Base-by-base conservation (phyloP, 2,888 invertebrate genomes). In the Acleris emargana region DNA sequence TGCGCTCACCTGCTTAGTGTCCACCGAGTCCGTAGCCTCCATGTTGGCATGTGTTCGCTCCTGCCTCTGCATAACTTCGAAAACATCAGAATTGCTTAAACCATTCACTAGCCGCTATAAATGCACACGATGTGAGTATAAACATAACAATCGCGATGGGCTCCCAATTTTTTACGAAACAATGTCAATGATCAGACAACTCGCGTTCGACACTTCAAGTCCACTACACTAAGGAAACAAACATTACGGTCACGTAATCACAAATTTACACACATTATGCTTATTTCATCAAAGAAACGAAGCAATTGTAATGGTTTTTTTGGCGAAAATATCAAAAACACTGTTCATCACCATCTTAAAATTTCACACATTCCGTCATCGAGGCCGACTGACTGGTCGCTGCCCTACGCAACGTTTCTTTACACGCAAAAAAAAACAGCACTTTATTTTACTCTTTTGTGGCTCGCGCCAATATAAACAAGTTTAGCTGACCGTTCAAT, bases 1-100 rank as follows among this genome's bases (percentile, higher is more conserved):
- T 73, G 76, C 76, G 74, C 91, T 93, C 93, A 94, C 95, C 94
- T 94, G 94, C 93, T 94, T 94, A 73, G 94, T 94, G 81, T 94
- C 94, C 89, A 94, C 93, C 80, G 91, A 92, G 85, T 94, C 94
- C 76, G 90, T 88, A 80, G 93, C 88, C 89, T 94, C 94, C 94
- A 94, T 93, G 88, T 94, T 94, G 86, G 87, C 87, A 83, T 91
- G 88, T 87, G 89, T 87, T 85, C 90, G 86, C 80, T 90, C 90
- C 85, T 86, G 87, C 84, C 88, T 84, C 82, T 89, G 88, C 91
- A 92, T 91, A 78, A 77, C 82, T 82, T 87, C 81, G 89, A 81
- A 88, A 88, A 87, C 93, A 93, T 93, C 87, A 93, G 92, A 92
- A 91, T 84, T 81, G 82, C 77, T 85, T 87, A 86, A 78, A 83